A percentile compares a stretch with the other conserved stretches of the same genome.
Conservation (phyloP, 2,888 invertebrate genomes). For the Aleiodes testaceus region DNA sequence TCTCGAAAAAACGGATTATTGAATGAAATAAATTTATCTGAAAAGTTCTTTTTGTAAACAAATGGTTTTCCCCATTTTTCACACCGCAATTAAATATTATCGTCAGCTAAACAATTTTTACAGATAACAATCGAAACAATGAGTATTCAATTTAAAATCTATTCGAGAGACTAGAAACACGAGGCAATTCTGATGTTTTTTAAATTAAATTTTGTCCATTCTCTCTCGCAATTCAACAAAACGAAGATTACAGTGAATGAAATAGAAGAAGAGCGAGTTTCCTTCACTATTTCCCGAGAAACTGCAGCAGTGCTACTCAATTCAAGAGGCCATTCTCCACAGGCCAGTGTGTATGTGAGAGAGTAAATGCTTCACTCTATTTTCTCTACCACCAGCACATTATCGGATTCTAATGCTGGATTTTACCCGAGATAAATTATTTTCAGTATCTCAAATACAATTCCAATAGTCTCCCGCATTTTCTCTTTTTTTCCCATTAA, state of each 20-base stretch:
- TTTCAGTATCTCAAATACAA: slow-evolving; percentile 31
- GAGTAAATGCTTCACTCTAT: slow-evolving; percentile 24
- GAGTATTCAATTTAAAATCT: slow-evolving; percentile 13
- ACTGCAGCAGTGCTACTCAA: slow-evolving; percentile 22
- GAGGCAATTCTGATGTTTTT: slow-evolving; percentile 15
- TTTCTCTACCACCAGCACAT: slow-evolving; percentile 43
- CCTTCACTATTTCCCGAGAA: not conserved
- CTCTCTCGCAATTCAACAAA: not conserved
- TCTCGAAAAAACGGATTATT: too few relatives aligned
- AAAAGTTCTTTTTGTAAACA: too few relatives aligned
- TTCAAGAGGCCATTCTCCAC: slow-evolving; percentile 9
- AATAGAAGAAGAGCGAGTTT: not conserved
- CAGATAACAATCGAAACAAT: not conserved
- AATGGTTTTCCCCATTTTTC: not conserved
- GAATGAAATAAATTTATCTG: too few relatives aligned
- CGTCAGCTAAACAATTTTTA: not conserved
- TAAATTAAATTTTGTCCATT: slow-evolving; percentile 25
- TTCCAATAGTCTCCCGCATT: not conserved
- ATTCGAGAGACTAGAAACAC: slow-evolving; percentile 3
- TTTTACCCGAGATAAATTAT: slow-evolving; percentile 55
- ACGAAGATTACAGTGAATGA: slow-evolving; percentile 18
- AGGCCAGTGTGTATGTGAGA: not conserved
- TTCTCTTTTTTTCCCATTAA: slow-evolving; percentile 52
- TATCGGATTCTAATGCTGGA: slow-evolving; percentile 53
- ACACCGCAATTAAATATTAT: not conserved